Percentiles rank a stretch among this genome's conserved stretches.
Conservation (phyloP, 92 coral and sea anemone genomes). For the Epizoanthus rinbou region DNA sequence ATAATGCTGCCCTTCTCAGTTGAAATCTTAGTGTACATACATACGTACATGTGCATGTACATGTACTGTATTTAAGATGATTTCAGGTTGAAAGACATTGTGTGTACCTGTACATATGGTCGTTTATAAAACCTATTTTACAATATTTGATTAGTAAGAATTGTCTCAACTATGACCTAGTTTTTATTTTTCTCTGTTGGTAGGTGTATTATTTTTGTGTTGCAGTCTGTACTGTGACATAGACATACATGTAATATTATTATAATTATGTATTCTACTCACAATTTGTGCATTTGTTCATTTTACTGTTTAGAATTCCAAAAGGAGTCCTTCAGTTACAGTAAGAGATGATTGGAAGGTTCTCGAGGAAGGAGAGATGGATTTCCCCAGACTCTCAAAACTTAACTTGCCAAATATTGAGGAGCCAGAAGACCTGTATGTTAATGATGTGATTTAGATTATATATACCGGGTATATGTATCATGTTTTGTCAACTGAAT, state of each 20-base stretch:
- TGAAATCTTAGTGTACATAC: no score
- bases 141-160: no score
- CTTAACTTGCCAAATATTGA: constrained; percentile 87
- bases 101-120: no score
- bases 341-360: constrained; percentile 98
- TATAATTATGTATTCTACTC: neutral
- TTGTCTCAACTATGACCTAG: no score
- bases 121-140: no score
- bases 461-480: neutral
- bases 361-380: constrained; percentile 94
- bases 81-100: no score
- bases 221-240: neutral
- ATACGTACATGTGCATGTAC: no score
- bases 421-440: constrained; percentile 90
- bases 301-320: constrained; percentile 58
- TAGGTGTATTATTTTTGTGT: no score
- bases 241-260: neutral
- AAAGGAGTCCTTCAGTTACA: constrained; percentile 86
- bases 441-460: constrained; percentile 1
- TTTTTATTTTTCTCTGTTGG: no score
- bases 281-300: neutral
- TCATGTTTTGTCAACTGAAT: neutral
- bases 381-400: constrained; percentile 92
- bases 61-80: no score
- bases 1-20: no score